A percentile compares a stretch with the other conserved stretches of the same genome.
Conservation (phyloP, 2,888 invertebrate genomes). For the Glaucopsyche alexis region DNA sequence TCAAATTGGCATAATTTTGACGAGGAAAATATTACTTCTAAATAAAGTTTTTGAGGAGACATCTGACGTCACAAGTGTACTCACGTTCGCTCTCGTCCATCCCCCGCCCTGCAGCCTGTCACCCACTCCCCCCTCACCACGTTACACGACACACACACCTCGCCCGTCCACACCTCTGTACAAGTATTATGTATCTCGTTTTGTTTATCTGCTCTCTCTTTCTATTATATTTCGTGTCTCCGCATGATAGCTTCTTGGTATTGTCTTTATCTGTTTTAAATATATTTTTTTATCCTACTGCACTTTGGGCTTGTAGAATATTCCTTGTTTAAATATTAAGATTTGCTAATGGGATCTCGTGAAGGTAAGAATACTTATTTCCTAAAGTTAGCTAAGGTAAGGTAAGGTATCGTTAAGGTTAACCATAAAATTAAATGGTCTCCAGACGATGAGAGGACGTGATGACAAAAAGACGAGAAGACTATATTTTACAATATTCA, state of each 20-base stretch:
- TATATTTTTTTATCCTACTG: constrained; percentile 25
- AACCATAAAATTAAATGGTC: background rate
- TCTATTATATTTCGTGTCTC: constrained; percentile 15
- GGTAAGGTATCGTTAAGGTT: background rate
- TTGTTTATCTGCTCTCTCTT: constrained; percentile 26
- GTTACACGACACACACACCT: constrained; percentile 43
- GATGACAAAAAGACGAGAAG: background rate
- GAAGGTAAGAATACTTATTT: constrained; percentile 10
- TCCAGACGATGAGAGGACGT: too few relatives aligned
- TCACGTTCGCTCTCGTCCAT: constrained; percentile 36
- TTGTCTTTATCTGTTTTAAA: constrained; percentile 34
- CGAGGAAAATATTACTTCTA: background rate
- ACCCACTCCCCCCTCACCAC: constrained; percentile 30
- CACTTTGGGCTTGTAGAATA: constrained; percentile 31
- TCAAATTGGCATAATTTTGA: background rate
- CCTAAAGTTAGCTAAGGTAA: background rate
- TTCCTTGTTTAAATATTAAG: constrained; percentile 25
- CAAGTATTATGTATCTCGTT: constrained; percentile 30
- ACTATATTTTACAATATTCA: too few relatives aligned
- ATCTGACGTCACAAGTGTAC: background rate
- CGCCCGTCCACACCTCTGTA: constrained; percentile 46
- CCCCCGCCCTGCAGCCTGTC: constrained; percentile 22
- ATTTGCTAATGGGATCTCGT: constrained; percentile 14
- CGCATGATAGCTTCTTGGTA: constrained; percentile 34
- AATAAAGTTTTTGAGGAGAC: background rate